These are phyloP conservation scores for Anguilla megastoma DNA, from an alignment of 2,797 vertebrate genomes.

Conservation along the genomic window DNA sequence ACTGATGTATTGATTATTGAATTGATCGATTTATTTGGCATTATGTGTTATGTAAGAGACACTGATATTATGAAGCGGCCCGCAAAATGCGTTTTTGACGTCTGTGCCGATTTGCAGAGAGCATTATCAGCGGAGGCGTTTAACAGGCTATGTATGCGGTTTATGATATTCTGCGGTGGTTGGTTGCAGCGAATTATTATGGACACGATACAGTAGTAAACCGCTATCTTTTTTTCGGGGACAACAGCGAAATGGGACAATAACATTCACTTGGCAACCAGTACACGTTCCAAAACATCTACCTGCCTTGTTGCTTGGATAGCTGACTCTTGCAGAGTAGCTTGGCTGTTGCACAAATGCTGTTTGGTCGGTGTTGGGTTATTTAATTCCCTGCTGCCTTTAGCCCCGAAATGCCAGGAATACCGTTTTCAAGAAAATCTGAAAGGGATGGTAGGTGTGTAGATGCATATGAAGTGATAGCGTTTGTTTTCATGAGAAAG, in stretches of 20 bases:
- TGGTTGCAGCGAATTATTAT: neutral
- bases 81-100: slow-evolving; percentile 11
- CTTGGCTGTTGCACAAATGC: neutral
- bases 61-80: slow-evolving; percentile 13
- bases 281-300: slow-evolving; percentile 27
- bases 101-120: slow-evolving; percentile 7
- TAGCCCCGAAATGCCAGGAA: neutral
- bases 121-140: neutral
- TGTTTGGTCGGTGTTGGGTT: neutral
- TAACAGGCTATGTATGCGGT: neutral
- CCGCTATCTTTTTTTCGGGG: neutral
- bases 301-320: neutral
- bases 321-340: neutral
- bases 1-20: slow-evolving; percentile 7
- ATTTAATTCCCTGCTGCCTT: neutral
- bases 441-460: neutral
- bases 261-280: slow-evolving; percentile 12
- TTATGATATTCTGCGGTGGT: neutral
- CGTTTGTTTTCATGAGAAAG: neutral
- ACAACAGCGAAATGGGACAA: neutral
- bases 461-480: neutral
- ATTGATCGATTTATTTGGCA: neutral
- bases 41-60: neutral
- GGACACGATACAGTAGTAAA: slow-evolving; percentile 6
- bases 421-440: neutral